These are phyloP conservation scores for Alfaro cultratus DNA, from an alignment of 2,797 vertebrate genomes.

Conservation along the genomic window DNA sequence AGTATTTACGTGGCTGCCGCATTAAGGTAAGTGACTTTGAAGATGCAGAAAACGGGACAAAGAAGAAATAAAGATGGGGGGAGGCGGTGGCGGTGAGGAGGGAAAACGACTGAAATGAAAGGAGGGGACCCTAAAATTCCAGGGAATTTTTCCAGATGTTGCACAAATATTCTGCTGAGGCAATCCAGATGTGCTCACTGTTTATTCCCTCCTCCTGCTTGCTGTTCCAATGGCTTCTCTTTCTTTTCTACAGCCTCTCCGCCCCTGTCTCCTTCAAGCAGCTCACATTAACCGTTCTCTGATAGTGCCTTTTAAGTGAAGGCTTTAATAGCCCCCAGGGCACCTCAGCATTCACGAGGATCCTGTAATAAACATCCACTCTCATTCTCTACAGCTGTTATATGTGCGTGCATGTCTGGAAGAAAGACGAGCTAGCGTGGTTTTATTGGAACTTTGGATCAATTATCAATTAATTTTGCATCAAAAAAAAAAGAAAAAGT, in stretches of 20 bases:
- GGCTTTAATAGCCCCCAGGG: conserved; percentile 72
- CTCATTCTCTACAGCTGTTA: conserved; percentile 56
- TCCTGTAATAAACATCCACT: conserved; percentile 79
- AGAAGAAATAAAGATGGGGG: conserved; percentile 35
- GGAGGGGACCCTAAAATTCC: conserved; percentile 82
- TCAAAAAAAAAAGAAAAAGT: conserved; percentile 32
- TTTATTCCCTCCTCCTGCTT: conserved; percentile 65
- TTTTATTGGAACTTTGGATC: conserved; percentile 69
- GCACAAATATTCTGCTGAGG: conserved; percentile 80
- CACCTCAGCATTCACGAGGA: conserved; percentile 68
- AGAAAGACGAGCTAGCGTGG: conserved; percentile 51
- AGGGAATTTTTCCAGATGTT: conserved; percentile 84
- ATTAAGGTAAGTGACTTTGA: conserved; percentile 70
- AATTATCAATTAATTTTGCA: conserved; percentile 74
- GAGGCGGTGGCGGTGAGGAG: neutral
- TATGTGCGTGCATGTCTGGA: conserved; percentile 18
- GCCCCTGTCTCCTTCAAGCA: conserved; percentile 33
- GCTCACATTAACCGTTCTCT: conserved; percentile 54
- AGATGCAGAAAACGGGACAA: conserved; percentile 64
- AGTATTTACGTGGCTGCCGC: conserved; percentile 71
- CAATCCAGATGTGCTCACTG: conserved; percentile 83
- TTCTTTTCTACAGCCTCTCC: conserved; percentile 41
- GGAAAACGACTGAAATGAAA: conserved; percentile 68
- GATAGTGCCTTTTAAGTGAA: conserved; percentile 71
- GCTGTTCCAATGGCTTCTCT: conserved; percentile 59